Evolutionary conservation across 2,797 vertebrate species (phyloP), one percentile per base, ranked within the genome.

Genomic region (Phaenicophaeus curvirostris): DNA sequence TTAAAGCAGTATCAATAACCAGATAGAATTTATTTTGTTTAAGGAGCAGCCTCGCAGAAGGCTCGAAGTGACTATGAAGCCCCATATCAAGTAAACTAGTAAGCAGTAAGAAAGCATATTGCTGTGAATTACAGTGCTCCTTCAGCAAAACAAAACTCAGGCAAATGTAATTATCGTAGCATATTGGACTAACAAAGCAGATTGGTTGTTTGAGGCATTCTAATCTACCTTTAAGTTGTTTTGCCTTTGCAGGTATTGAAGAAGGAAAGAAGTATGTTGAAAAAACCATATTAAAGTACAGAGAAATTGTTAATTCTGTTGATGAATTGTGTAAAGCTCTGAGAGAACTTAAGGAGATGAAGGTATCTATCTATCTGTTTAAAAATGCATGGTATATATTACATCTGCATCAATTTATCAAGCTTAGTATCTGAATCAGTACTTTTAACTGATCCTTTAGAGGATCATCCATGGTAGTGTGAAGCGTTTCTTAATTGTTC

Each of bases 201-300:
- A 4, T 5, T 69, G 25, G 27, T 46, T 30, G 4, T 74, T 62
- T 71, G 46, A 78, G 15, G 4, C 11, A 16, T 66, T 81, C 35
- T 74, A 6, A 81, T 77, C 33, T n/a, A 30, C 7, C 57, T 85
- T n/a, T 4, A 3, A n/a, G 9, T 19, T 74, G 7, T 69, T 92
- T 86, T 85, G 62, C 12, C 17, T 85, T 55, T 71, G 44, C 76
- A 99, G 99, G 99, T 93, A 85, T 84, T 84, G 98, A 99, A 95
- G 99, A 99, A 94, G 99, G 99, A 35, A 98, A 95, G 69, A 98
- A 98, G 87, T 98, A 98, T 90, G 95, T 98, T 17, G 98, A 99
- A 97, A 99, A 98, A 98, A 98, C 96, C 8, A 61, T 98, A 72
- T 93, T 95, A 88, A 99, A 98, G 96, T 98, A 99, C 93, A 98